Conservation (phyloP, 2,797 vertebrate species). For the Meda fulgida region DNA sequence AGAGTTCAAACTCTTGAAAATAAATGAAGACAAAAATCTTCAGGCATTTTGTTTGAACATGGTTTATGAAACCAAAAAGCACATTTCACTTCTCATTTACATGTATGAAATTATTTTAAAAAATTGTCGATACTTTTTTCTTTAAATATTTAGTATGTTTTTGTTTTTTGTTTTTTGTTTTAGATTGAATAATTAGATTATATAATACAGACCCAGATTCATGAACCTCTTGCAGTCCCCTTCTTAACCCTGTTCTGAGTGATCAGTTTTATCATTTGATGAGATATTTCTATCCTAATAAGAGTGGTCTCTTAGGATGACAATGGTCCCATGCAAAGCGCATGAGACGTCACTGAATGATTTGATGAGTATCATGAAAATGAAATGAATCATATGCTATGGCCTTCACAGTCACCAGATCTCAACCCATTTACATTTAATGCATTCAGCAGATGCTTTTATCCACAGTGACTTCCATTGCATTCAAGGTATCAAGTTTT, state of each 20-base stretch:
- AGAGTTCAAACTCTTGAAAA: conserved; percentile 41
- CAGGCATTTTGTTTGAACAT: conserved; percentile 48
- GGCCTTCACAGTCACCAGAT: not conserved
- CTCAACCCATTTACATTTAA: not conserved
- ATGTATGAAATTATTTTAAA: not conserved
- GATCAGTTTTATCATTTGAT: not conserved
- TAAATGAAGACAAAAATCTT: conserved; percentile 55
- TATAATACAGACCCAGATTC: not conserved
- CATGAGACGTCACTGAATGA: not conserved
- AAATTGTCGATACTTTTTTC: not conserved
- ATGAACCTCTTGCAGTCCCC: not conserved
- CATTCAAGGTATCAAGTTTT: not conserved
- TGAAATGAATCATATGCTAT: not conserved
- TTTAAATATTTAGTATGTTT: not conserved
- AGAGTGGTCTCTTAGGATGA: not conserved
- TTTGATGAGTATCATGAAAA: not conserved
- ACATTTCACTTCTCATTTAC: conserved; percentile 42
- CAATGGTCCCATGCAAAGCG: not conserved
- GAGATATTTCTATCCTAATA: not conserved
- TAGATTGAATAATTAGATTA: not conserved
- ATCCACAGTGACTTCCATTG: not conserved
- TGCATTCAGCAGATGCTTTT: not conserved
- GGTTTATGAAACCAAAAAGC: conserved; percentile 51
- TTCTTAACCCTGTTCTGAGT: not conserved
- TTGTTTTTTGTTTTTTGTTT: not conserved